A percentile compares a stretch with the other conserved stretches of the same genome.
phyloP scores from a whole-genome alignment of 92 coral and sea anemone species.

The Porites lobata region DNA sequence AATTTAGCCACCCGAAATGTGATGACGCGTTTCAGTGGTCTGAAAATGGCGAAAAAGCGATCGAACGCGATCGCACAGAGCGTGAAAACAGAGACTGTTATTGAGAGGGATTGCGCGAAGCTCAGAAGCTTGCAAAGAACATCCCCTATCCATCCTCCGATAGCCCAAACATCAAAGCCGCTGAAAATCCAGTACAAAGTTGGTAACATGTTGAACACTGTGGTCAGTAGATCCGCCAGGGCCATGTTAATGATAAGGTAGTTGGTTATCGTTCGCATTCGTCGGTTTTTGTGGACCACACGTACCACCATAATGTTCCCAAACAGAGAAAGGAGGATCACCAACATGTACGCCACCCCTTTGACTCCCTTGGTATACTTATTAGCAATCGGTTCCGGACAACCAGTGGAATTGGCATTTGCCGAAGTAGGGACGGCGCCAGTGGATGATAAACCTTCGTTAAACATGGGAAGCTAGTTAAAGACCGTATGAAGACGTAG shows the following conservation, averaged over 20 bases:
- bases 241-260: constrained; percentile 80
- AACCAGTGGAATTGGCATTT: constrained; percentile 7
- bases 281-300: constrained; percentile 64
- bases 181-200: constrained; percentile 74
- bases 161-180: constrained; percentile 71
- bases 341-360: constrained; percentile 60
- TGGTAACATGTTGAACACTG: constrained; percentile 84
- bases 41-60: constrained; percentile 80
- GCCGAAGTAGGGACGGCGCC: constrained; percentile 10
- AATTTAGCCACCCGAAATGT: constrained; percentile 70
- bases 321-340: constrained; percentile 66
- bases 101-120: constrained; percentile 71
- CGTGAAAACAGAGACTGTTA: constrained; percentile 75
- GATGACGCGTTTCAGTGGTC: constrained; percentile 74
- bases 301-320: constrained; percentile 78
- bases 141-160: constrained; percentile 74
- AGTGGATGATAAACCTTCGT: constrained; percentile 15
- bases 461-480: constrained; percentile 24
- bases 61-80: constrained; percentile 81
- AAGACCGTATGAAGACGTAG: background rate
- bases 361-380: constrained; percentile 57
- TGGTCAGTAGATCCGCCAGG: constrained; percentile 77
- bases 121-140: constrained; percentile 73
- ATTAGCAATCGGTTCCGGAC: constrained; percentile 34
- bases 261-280: constrained; percentile 87